Base-by-base conservation (phyloP, 1,140 invertebrate species). In the Aplysia californica region DNA sequence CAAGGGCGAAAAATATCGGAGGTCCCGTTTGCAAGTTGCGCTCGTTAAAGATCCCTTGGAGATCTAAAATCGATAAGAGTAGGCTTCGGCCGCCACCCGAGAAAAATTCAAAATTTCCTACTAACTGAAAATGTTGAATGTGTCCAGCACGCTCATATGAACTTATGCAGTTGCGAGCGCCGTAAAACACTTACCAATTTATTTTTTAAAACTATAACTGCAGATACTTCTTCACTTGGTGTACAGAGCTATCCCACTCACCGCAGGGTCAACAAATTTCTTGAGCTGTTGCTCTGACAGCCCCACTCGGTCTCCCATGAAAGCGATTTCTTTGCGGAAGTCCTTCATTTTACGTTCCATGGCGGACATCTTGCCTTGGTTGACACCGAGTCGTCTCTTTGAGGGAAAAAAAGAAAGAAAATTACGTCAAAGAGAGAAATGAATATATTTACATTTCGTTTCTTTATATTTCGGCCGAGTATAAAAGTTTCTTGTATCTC, bases 231-330 rank as follows among this genome's bases (percentile, higher is more conserved):
- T n/a, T n/a, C n/a, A n/a, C n/a, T n/a, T n/a, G n/a, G n/a, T n/a
- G n/a, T n/a, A n/a, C 15, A 10, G 15, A 26, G 58, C 29, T 35
- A 20, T 35, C 3, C 20, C 35, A 69, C 70, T 73, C 41, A 73
- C 70, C 55, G 38, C 55, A 1, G 70, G 70, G 29, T 73, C 70
- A n/a, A 73, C 20, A 26, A 61, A 3, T 6, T 41, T 31, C 10
- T 38, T 31, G 1, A 73, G 26, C 56, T 73, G 70, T n/a, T 58
- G 21, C 70, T 73, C 70, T 59, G 70, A 10, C 26, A 73, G 61
- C 21, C 33, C 26, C 70, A 61, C 1, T 33, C 70, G 26, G 38
- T 61, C 70, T 10, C 31, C 61, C 33, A 61, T 5, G 21, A 73
- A 61, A 2, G 29, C 6, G 3, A 61, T 61, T 26, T 73, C 38